A percentile compares a stretch with the other conserved stretches of the same genome.
Evolutionary conservation across 2,113 vertebrate species (phyloP).

Genomic region (Madoqua kirkii): DNA sequence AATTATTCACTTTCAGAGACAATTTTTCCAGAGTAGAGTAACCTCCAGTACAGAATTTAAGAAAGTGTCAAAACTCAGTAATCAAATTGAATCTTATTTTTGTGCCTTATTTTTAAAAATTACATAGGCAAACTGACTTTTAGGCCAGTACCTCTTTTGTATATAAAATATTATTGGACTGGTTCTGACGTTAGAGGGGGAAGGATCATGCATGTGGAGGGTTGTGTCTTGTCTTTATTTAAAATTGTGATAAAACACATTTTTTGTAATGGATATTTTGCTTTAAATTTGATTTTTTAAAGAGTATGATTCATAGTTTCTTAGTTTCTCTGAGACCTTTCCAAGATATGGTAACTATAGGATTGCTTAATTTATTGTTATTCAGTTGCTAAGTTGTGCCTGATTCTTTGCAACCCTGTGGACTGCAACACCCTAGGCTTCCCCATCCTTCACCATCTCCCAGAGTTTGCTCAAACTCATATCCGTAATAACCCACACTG

Average conservation of each 20-base stretch:
- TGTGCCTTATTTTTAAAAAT: background rate
- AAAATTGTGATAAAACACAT: background rate
- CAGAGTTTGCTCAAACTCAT: background rate
- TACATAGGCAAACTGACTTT: background rate
- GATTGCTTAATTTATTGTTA: background rate
- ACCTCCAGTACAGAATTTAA: background rate
- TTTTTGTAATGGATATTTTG: background rate
- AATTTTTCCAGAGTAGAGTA: background rate
- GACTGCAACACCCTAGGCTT: background rate
- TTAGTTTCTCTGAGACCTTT: background rate
- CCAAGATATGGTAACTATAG: background rate
- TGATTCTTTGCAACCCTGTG: background rate
- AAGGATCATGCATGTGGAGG: too few species aligned
- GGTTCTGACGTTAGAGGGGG: background rate
- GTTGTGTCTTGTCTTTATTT: background rate
- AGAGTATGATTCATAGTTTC: background rate
- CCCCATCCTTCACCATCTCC: background rate
- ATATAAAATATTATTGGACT: background rate
- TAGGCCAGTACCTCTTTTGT: background rate
- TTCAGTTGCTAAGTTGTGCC: background rate
- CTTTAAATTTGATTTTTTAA: background rate
- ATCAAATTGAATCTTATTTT: background rate
- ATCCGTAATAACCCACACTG: background rate
- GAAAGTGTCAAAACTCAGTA: background rate
- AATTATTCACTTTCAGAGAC: background rate